phyloP scores from a whole-genome alignment of 2,888 invertebrate genomes.

The Actias luna region DNA sequence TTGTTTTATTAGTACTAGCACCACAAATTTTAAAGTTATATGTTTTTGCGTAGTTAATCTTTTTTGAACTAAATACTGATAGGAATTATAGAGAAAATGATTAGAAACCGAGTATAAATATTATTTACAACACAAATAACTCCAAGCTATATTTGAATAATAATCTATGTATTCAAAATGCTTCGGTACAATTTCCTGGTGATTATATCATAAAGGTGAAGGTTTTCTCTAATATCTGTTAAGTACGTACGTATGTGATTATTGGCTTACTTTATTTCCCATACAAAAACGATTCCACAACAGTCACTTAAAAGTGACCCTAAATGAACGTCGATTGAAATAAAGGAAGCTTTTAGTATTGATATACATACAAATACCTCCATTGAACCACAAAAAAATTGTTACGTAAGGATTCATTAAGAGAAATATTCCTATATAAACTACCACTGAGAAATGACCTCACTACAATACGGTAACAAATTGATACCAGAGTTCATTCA shows the following conservation, averaged over 20 bases:
- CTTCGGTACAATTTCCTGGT: slow-evolving; percentile 13
- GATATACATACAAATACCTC: too few relatives aligned
- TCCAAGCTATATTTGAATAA: not conserved
- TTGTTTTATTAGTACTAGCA: too few relatives aligned
- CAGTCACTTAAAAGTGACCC: not conserved
- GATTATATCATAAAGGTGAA: slow-evolving; percentile 16
- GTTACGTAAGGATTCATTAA: not conserved
- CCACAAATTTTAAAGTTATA: too few relatives aligned
- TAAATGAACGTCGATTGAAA: not conserved
- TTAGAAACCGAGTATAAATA: too few relatives aligned
- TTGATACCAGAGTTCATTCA: slow-evolving; percentile 15
- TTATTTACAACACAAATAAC: not conserved
- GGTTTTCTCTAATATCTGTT: slow-evolving; percentile 9
- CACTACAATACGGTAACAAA: not conserved
- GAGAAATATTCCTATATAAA: not conserved
- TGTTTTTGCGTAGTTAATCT: too few relatives aligned
- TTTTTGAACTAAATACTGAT: too few relatives aligned
- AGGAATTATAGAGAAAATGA: too few relatives aligned
- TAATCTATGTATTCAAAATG: not conserved
- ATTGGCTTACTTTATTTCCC: slow-evolving; percentile 13
- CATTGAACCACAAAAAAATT: not conserved
- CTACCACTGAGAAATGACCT: not conserved
- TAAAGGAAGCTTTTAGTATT: not conserved
- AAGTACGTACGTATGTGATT: slow-evolving; percentile 6
- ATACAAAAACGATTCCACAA: not conserved